Percentiles rank a stretch among this genome's conserved stretches.
These are phyloP conservation scores for Ectemnius continuus DNA, from an alignment of 2,888 invertebrate genomes.

Conservation along the genomic window DNA sequence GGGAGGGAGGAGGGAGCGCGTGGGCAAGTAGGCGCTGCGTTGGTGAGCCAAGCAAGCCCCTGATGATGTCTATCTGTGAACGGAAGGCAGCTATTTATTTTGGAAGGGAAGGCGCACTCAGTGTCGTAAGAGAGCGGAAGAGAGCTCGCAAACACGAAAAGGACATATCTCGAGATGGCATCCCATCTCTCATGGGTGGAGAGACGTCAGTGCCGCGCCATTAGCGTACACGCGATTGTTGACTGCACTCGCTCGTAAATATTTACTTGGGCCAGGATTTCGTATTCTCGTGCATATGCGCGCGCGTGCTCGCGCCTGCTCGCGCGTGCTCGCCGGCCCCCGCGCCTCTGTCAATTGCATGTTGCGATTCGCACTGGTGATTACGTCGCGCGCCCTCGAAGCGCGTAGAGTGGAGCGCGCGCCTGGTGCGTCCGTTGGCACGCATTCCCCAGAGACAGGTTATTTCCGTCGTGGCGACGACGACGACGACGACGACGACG, in stretches of 20 bases:
- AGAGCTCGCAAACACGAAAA: neutral
- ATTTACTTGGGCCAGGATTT: slow-evolving; percentile 11
- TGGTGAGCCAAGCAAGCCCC: too few relatives aligned
- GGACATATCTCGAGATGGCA: neutral
- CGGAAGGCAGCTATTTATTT: slow-evolving; percentile 6
- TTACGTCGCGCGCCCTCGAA: slow-evolving; percentile 14
- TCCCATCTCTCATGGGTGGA: neutral
- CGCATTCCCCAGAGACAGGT: slow-evolving; percentile 14
- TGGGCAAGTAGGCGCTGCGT: too few relatives aligned
- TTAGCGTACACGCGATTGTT: too few relatives aligned
- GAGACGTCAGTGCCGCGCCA: neutral
- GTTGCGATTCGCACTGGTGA: slow-evolving; percentile 7
- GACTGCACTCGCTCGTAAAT: slow-evolving; percentile 14
- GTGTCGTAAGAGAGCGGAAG: too few relatives aligned
- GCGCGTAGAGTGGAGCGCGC: neutral
- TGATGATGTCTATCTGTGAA: too few relatives aligned
- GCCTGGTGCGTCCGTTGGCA: slow-evolving; percentile 32
- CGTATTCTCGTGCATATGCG: neutral
- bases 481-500: too few relatives aligned
- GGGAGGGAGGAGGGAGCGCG: too few relatives aligned
- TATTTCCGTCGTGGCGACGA: slow-evolving; percentile 43
- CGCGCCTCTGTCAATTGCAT: slow-evolving; percentile 16
- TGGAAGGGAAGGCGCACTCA: neutral
- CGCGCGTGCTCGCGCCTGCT: neutral
- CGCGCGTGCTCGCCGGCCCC: too few relatives aligned